Evolutionary conservation across 2,113 vertebrate species (phyloP).

Genomic region (Thinocorus orbignyianus): DNA sequence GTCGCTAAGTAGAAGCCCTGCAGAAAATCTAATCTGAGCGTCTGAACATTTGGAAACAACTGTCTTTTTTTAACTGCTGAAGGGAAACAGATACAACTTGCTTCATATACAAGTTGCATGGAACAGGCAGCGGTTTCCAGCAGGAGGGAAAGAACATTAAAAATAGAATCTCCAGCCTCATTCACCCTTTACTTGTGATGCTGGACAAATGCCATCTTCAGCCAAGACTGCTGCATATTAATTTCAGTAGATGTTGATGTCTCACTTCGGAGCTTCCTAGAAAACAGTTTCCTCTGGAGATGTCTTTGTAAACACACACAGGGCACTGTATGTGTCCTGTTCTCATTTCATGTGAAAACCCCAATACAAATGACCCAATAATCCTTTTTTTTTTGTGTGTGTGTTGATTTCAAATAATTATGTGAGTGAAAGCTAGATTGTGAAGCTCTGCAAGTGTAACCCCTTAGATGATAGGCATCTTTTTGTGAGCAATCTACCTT

Average conservation of each 20-base stretch:
- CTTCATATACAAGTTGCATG: not conserved
- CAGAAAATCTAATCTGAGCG: not conserved
- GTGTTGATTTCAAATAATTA: not conserved
- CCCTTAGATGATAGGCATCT: not conserved
- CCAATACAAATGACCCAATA: not conserved
- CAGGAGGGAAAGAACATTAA: not conserved
- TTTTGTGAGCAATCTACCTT: not conserved
- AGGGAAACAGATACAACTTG: not conserved
- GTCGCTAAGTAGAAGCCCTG: not conserved
- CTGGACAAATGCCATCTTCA: not conserved
- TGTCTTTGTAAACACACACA: not conserved
- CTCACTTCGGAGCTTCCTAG: not conserved
- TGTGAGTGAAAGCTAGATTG: not conserved
- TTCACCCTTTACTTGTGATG: not conserved
- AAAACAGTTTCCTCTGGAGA: not conserved
- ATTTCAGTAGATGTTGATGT: conserved; percentile 1
- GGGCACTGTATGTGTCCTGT: not conserved
- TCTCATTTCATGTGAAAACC: not conserved
- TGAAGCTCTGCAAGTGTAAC: not conserved
- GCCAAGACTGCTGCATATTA: conserved; percentile 13
- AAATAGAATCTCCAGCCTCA: not conserved
- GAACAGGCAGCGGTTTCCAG: not conserved
- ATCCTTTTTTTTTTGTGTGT: not conserved
- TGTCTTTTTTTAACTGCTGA: not conserved
- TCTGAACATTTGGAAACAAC: not conserved